Percentiles rank a stretch among this genome's conserved stretches.
Evolutionary conservation across 2,888 invertebrate genomes (phyloP).

Genomic region (Cataglyphis altisquamis): DNA sequence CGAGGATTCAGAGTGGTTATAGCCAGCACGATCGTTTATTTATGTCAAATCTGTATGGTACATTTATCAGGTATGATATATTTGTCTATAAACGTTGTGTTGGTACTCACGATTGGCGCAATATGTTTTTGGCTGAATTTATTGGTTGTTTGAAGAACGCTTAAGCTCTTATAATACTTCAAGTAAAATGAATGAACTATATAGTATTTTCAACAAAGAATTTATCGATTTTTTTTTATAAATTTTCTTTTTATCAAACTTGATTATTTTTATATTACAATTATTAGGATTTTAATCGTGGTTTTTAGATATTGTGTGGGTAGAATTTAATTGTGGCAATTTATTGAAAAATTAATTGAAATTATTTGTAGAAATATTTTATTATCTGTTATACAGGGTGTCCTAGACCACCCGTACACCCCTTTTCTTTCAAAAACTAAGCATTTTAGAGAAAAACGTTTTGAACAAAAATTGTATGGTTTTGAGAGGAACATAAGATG

Average conservation of each 20-base stretch:
- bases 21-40: conserved; percentile 26
- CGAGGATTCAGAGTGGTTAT: not conserved
- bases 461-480: no score
- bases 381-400: not conserved
- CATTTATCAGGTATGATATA: conserved; percentile 38
- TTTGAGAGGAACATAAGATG: no score
- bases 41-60: conserved; percentile 28
- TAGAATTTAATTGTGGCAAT: not conserved
- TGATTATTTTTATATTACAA: not conserved
- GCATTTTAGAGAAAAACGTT: no score
- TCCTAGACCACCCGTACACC: no score
- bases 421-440: no score
- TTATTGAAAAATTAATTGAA: not conserved
- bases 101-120: conserved; percentile 28
- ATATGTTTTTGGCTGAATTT: conserved; percentile 37
- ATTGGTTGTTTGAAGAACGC: conserved; percentile 19
- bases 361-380: not conserved
- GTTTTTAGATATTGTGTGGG: not conserved
- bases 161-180: conserved; percentile 27
- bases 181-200: not conserved
- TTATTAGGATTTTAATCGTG: not conserved
- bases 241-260: not conserved
- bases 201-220: not conserved
- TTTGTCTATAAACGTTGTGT: conserved; percentile 27
- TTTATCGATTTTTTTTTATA: not conserved